Conservation (phyloP, 2,113 vertebrate genomes). For the Amphiprion percula region DNA sequence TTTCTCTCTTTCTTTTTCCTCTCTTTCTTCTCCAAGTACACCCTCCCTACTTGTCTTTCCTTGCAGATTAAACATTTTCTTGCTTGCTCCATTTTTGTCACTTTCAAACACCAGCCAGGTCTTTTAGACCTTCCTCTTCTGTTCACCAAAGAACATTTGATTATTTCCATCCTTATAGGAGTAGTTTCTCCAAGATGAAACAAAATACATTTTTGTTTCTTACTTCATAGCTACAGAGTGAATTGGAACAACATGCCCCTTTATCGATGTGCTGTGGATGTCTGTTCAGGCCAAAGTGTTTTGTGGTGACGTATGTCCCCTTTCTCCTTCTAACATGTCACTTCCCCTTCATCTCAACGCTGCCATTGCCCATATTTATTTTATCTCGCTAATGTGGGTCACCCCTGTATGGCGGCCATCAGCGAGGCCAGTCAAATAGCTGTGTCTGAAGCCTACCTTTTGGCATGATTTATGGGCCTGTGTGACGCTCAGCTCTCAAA, state of each 20-base stretch:
- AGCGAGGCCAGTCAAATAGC: constrained; percentile 87
- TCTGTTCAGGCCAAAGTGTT: constrained; percentile 64
- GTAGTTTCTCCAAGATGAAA: constrained; percentile 54
- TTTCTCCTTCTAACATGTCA: constrained; percentile 80
- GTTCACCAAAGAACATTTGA: constrained; percentile 63
- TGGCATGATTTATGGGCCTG: constrained; percentile 93
- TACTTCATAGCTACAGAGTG: constrained; percentile 45
- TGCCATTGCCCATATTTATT: constrained; percentile 87
- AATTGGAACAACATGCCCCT: constrained; percentile 72
- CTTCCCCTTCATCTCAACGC: constrained; percentile 70
- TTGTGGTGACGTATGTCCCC: constrained; percentile 72
- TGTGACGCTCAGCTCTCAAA: constrained; percentile 87
- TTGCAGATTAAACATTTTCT: constrained; percentile 76
- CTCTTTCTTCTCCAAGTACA: constrained; percentile 50
- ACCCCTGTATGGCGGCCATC: constrained; percentile 85
- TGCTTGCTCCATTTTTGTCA: constrained; percentile 64
- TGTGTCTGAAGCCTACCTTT: constrained; percentile 88
- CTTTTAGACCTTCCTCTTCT: constrained; percentile 56
- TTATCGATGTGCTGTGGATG: constrained; percentile 55
- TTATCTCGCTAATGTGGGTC: constrained; percentile 88
- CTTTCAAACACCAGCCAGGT: constrained; percentile 63
- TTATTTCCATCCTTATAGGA: constrained; percentile 70
- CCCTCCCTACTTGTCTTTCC: constrained; percentile 62
- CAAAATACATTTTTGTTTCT: constrained; percentile 47
- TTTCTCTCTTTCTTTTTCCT: constrained; percentile 56